Conservation (phyloP, 2,797 vertebrate species). For the Micrastur ruficollis region DNA sequence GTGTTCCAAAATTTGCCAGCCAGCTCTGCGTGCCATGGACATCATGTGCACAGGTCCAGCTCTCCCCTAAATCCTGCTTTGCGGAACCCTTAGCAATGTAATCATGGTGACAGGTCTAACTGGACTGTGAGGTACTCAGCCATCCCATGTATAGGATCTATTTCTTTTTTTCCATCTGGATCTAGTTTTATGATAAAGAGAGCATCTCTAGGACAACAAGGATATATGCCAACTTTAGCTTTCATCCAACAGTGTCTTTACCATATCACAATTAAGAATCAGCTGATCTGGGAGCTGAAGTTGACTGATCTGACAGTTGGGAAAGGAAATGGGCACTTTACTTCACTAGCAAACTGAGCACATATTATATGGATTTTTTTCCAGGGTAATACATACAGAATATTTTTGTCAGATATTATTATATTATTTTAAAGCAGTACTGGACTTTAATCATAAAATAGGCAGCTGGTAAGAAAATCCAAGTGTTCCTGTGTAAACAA, state of each 20-base stretch:
- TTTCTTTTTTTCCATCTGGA: background rate
- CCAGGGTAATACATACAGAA: background rate
- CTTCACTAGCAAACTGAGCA: background rate
- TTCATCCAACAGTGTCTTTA: background rate
- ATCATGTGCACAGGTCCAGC: background rate
- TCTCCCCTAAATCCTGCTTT: background rate
- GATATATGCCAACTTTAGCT: background rate
- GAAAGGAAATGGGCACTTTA: background rate
- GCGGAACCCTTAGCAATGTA: background rate
- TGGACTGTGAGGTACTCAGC: background rate
- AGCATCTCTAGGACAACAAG: background rate
- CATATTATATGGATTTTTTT: background rate
- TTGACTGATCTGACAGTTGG: background rate
- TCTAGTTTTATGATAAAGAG: background rate
- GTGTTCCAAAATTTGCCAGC: fast-evolving
- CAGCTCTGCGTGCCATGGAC: fast-evolving
- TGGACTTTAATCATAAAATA: background rate
- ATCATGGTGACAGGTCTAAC: background rate
- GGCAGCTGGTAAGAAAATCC: background rate
- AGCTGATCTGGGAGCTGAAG: background rate
- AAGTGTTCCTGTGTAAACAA: background rate
- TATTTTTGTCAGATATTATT: background rate
- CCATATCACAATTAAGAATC: background rate
- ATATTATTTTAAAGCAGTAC: background rate
- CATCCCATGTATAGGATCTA: fast-evolving